Evolutionary conservation across 2,113 vertebrate genomes (phyloP).

Genomic region (Ictidomys tridecemlineatus): DNA sequence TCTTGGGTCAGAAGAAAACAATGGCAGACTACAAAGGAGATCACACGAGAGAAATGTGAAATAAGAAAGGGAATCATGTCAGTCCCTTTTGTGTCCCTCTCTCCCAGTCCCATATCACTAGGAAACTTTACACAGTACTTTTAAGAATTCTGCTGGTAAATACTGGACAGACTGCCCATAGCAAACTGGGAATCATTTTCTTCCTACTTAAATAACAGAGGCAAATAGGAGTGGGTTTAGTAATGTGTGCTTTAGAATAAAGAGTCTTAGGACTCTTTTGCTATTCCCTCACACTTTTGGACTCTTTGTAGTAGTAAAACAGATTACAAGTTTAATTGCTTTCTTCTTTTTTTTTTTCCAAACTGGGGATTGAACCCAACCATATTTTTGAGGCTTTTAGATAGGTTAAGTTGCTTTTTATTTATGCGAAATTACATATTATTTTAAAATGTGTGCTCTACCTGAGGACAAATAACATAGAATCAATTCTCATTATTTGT

Average conservation of each 20-base stretch:
- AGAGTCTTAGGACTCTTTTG: conserved; percentile 52
- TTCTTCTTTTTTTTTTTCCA: neutral
- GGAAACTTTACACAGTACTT: neutral
- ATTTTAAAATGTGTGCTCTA: neutral
- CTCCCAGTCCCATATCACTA: neutral
- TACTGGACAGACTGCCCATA: neutral
- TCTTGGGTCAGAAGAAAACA: conserved; percentile 23
- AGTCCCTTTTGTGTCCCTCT: accelerated
- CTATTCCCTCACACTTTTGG: neutral
- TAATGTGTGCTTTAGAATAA: conserved; percentile 23
- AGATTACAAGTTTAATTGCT: neutral
- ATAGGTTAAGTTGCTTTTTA: conserved; percentile 13
- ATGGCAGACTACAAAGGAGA: neutral
- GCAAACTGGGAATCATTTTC: neutral
- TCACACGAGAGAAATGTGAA: neutral
- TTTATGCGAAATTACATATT: neutral
- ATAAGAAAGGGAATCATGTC: neutral
- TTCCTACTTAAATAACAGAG: conserved; percentile 1
- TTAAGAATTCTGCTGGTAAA: neutral
- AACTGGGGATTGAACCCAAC: neutral
- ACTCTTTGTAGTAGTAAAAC: conserved; percentile 13
- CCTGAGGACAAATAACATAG: neutral
- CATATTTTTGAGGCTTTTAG: conserved; percentile 25
- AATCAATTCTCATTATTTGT: neutral
- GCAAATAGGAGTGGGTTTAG: neutral